phyloP scores from a whole-genome alignment of 2,888 invertebrate genomes.

The Caenorhabditis auriculariae region DNA sequence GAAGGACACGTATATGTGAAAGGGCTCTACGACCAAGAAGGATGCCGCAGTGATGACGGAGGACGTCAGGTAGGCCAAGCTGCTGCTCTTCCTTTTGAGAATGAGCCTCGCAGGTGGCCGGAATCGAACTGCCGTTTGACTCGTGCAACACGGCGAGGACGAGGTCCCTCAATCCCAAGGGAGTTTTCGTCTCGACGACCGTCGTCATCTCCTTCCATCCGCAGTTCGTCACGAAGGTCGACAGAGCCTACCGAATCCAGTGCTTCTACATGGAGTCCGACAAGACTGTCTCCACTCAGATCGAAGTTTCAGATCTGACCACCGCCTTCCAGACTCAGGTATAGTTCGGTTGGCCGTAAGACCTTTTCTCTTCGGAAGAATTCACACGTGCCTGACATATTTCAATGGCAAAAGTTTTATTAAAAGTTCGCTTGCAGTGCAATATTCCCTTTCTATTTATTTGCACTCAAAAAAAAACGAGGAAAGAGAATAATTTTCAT shows the following conservation, averaged over 20 bases:
- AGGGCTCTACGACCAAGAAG: constrained; percentile 47
- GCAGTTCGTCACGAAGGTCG: constrained; percentile 61
- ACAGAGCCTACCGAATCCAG: constrained; percentile 57
- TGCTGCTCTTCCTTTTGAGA: neutral
- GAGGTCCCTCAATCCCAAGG: constrained; percentile 62
- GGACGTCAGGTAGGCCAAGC: constrained; percentile 30
- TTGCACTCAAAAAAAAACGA: no score
- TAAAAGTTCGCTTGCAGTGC: no score
- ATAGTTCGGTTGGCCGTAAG: no score
- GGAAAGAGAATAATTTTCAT: no score
- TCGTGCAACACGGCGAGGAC: constrained; percentile 55
- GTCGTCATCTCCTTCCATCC: constrained; percentile 64
- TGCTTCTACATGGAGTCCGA: constrained; percentile 63
- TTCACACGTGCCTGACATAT: neutral
- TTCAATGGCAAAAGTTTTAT: neutral
- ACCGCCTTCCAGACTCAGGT: constrained; percentile 58
- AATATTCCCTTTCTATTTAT: no score
- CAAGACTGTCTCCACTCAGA: constrained; percentile 54
- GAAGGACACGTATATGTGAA: constrained; percentile 55
- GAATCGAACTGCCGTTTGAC: constrained; percentile 62
- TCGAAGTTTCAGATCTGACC: constrained; percentile 58
- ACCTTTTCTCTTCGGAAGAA: no score
- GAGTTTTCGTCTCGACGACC: constrained; percentile 61
- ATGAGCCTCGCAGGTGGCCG: constrained; percentile 46
- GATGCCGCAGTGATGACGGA: constrained; percentile 38